Conservation (phyloP, 2,113 vertebrate genomes). For the Pipra filicauda region DNA sequence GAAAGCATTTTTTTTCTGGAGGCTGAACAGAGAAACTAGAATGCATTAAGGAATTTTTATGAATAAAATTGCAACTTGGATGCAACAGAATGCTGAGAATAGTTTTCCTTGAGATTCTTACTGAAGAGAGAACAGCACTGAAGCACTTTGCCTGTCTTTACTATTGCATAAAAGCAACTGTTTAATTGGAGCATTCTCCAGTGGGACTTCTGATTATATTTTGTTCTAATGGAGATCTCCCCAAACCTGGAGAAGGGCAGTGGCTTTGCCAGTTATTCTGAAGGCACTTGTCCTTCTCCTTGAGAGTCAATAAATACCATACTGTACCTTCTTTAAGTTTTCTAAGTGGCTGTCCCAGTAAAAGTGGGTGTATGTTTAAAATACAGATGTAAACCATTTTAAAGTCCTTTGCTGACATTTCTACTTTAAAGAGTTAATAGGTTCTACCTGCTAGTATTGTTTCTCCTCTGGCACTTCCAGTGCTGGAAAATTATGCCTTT, state of each 20-base stretch:
- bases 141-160: neutral
- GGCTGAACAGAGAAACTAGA: neutral
- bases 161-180: neutral
- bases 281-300: neutral
- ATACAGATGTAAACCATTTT: neutral
- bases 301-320: neutral
- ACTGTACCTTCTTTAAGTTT: neutral
- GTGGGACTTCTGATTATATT: neutral
- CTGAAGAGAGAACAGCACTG: neutral
- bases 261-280: constrained; percentile 41
- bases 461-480: neutral
- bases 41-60: constrained; percentile 35
- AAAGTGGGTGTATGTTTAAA: neutral
- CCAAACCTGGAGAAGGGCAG: neutral
- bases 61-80: constrained; percentile 26
- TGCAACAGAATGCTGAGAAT: neutral
- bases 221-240: constrained; percentile 9
- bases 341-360: neutral
- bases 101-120: constrained; percentile 27
- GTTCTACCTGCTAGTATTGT: neutral
- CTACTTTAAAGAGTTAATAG: neutral
- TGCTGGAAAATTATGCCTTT: neutral
- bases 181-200: constrained; percentile 25
- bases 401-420: neutral
- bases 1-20: constrained; percentile 30